Percentiles rank a stretch among this genome's conserved stretches.
Conservation (phyloP, 2,888 invertebrate genomes). For the Nephrocerus scutellatus region DNA sequence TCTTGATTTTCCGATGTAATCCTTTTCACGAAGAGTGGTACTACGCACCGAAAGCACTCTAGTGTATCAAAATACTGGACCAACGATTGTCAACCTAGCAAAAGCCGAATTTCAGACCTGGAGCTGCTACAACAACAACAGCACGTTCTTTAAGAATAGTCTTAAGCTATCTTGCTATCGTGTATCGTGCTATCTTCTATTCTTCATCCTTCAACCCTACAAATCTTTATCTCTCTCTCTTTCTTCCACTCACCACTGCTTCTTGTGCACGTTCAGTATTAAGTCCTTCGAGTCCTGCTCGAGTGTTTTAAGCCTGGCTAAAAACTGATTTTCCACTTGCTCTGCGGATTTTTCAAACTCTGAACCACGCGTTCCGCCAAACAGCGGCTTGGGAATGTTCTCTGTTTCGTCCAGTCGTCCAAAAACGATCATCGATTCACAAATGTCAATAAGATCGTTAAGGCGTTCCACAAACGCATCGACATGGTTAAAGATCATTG, state of each 20-base stretch:
- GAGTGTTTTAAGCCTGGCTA: slow-evolving; percentile 56
- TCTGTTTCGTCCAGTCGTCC: slow-evolving; percentile 72
- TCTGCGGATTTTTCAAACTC: slow-evolving; percentile 62
- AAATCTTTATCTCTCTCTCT: no score
- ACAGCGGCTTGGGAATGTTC: slow-evolving; percentile 62
- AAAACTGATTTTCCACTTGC: slow-evolving; percentile 69
- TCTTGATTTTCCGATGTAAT: no score
- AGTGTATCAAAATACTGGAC: no score
- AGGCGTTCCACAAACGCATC: slow-evolving; percentile 81
- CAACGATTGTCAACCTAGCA: no score
- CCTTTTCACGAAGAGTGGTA: neutral
- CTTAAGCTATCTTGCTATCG: no score
- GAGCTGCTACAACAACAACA: no score
- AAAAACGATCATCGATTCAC: slow-evolving; percentile 83
- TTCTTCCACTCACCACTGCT: slow-evolving; percentile 71
- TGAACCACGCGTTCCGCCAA: slow-evolving; percentile 65
- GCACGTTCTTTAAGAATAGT: no score
- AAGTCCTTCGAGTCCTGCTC: slow-evolving; percentile 53
- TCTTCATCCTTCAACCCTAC: no score
- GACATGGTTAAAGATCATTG: slow-evolving; percentile 79
- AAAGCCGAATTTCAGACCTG: no score
- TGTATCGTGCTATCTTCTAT: no score
- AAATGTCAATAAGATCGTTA: slow-evolving; percentile 78
- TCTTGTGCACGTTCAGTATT: slow-evolving; percentile 71
- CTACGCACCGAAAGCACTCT: neutral